Evolutionary conservation across 35 echinoderm and acorn worm species (phyloP).

Genomic region (Eucidaris tribuloides): DNA sequence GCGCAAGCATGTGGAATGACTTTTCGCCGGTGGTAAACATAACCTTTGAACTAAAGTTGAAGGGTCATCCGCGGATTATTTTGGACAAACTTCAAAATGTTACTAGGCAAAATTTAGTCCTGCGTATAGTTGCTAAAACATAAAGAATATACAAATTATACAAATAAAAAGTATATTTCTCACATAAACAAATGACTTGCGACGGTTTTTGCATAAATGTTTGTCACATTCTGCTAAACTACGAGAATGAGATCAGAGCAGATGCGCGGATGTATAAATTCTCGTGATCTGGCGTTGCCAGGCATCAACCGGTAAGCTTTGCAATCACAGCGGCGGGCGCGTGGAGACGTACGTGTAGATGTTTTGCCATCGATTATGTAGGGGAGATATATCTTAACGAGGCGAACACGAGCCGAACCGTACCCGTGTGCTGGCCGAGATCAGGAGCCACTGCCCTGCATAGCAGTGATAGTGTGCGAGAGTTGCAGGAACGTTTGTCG

Average conservation of each 20-base stretch:
- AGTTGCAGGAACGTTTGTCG: too few species aligned
- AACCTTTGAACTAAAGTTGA: slow-evolving; percentile 25
- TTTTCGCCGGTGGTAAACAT: too few species aligned
- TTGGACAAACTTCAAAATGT: not conserved
- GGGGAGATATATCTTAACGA: not conserved
- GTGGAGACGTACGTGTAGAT: not conserved
- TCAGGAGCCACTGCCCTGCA: too few species aligned
- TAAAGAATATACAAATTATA: not conserved
- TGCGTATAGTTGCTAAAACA: not conserved
- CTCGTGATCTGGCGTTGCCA: slow-evolving; percentile 18
- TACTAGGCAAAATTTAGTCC: not conserved
- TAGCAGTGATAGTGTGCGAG: too few species aligned
- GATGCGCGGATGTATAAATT: too few species aligned
- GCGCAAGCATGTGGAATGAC: too few species aligned
- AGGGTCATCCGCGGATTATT: not conserved
- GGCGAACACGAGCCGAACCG: not conserved
- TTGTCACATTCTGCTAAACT: too few species aligned
- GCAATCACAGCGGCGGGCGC: not conserved
- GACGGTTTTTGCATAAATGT: not conserved
- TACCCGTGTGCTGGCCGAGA: not conserved
- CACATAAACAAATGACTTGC: not conserved
- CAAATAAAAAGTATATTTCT: too few species aligned
- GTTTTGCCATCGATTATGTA: not conserved
- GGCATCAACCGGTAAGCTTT: not conserved
- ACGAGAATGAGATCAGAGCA: too few species aligned